Evolutionary conservation across 2,888 invertebrate species (phyloP), one percentile per base, ranked within the genome.

Genomic region (Mesorhabditis spiculigera): DNA sequence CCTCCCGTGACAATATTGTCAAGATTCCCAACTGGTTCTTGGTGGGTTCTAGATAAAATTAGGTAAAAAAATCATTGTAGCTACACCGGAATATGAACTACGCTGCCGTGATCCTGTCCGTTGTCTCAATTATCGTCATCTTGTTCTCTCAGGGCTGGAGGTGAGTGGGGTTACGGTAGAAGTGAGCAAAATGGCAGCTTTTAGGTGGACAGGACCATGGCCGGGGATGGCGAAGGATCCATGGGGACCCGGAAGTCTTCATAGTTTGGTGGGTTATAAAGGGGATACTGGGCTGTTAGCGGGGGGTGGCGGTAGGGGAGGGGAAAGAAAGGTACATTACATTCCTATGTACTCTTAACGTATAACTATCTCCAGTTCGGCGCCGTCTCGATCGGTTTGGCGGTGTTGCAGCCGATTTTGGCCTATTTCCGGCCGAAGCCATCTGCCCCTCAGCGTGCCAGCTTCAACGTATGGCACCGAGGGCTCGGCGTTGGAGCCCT

Each of bases 31-130:
- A 50, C n/a, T 50, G 58, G 58, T 50, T 50, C 3, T n/a, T 13
- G n/a, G 58, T 50, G 10, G 58, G 10, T 50, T 50, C n/a, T 3
- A 10, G n/a, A 50, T 13, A 50, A 50, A 50, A 50, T 50, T 13
- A 50, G n/a, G 8, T 10, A 10, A 10, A 50, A n/a, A 50, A 13
- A 13, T 3, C 58, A 2, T 13, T 50, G 8, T 50, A 50, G 58
- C n/a, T 50, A 50, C 58, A 50, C n/a, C 58, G 58, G n/a, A 50
- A 50, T 50, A 13, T n/a, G 58, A 50, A 50, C n/a, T 50, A 50
- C 58, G 58, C 58, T 13, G 58, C 58, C 10, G 58, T 50, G 58
- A 50, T 50, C 58, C n/a, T 50, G 3, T 50, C 58, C 8, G 10
- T 50, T 13, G 58, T 50, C n/a, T 50, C 58, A 13, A 50, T 50